Percentiles rank a stretch among this genome's conserved stretches.
phyloP scores from a whole-genome alignment of 2,888 invertebrate genomes.

The Nomada fabriciana region DNA sequence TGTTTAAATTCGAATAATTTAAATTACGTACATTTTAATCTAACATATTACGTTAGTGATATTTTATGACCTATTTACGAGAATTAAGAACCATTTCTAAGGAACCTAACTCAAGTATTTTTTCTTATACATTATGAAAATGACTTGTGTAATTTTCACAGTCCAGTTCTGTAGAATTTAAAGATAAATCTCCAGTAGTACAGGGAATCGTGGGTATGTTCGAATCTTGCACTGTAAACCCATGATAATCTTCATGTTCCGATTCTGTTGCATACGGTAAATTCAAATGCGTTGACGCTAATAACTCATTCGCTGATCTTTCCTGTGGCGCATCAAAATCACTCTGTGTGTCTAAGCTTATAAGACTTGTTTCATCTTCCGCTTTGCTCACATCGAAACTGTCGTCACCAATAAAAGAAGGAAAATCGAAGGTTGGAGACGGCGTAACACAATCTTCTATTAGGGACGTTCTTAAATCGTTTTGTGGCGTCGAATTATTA shows the following conservation, averaged over 20 bases:
- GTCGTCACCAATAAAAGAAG: conserved; percentile 79
- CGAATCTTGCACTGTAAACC: conserved; percentile 87
- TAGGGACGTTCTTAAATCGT: conserved; percentile 70
- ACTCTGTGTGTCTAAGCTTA: conserved; percentile 80
- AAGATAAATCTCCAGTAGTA: conserved; percentile 86
- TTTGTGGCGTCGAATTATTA: conserved; percentile 38
- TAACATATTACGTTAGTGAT: conserved; percentile 7
- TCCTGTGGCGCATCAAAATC: conserved; percentile 69
- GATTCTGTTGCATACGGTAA: conserved; percentile 34
- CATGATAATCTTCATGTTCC: conserved; percentile 86
- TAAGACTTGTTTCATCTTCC: conserved; percentile 82
- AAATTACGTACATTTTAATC: neutral
- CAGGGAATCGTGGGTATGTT: conserved; percentile 89
- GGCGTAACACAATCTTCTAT: conserved; percentile 81
- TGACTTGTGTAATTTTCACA: conserved; percentile 74
- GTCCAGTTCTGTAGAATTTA: conserved; percentile 73
- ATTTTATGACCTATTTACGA: conserved; percentile 2
- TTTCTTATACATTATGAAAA: conserved; percentile 75
- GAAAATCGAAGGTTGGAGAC: conserved; percentile 82
- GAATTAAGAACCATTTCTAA: conserved; percentile 11
- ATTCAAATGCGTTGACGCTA: conserved; percentile 40
- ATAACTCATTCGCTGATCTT: conserved; percentile 41
- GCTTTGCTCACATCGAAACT: conserved; percentile 79
- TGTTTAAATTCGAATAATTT: conserved; percentile 19
- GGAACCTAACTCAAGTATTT: neutral